Evolutionary conservation across 2,888 invertebrate genomes (phyloP).

Genomic region (Subacronicta megacephala): DNA sequence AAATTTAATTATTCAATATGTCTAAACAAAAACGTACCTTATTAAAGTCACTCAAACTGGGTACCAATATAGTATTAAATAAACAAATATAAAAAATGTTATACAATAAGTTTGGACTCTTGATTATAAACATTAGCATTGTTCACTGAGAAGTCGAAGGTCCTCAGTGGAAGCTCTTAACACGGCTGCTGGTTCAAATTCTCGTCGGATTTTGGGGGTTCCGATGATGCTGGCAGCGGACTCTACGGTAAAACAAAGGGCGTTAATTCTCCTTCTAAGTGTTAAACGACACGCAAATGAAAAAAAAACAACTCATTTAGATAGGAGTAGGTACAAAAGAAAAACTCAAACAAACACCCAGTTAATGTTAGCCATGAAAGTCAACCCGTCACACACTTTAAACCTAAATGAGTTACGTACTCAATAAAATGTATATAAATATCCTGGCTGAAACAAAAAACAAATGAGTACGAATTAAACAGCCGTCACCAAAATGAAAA

Average conservation of each 20-base stretch:
- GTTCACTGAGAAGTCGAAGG: conserved; percentile 58
- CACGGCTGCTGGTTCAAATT: conserved; percentile 93
- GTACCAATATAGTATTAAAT: conserved; percentile 66
- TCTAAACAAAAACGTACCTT: conserved; percentile 61
- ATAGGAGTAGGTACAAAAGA: conserved; percentile 52
- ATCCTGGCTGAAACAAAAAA: conserved; percentile 88
- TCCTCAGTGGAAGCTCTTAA: conserved; percentile 69
- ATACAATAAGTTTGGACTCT: conserved; percentile 78
- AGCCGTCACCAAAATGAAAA: conserved; percentile 72
- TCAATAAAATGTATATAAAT: conserved; percentile 88
- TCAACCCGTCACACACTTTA: conserved; percentile 47
- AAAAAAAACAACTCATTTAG: conserved; percentile 48
- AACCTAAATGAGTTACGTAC: conserved; percentile 65
- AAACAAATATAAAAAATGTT: conserved; percentile 71
- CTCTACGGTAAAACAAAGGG: conserved; percentile 89
- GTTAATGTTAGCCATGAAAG: conserved; percentile 58
- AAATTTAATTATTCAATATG: conserved; percentile 45
- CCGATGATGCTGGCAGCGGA: conserved; percentile 91
- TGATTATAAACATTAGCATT: conserved; percentile 69
- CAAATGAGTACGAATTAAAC: conserved; percentile 63
- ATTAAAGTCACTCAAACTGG: conserved; percentile 66
- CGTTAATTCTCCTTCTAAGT: conserved; percentile 11
- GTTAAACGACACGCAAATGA: conserved; percentile 33
- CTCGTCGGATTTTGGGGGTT: conserved; percentile 92
- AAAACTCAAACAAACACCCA: conserved; percentile 54